Evolutionary conservation across 2,113 vertebrate species (phyloP), one percentile per base, ranked within the genome.

Genomic region (Illadopsis cleaveri): DNA sequence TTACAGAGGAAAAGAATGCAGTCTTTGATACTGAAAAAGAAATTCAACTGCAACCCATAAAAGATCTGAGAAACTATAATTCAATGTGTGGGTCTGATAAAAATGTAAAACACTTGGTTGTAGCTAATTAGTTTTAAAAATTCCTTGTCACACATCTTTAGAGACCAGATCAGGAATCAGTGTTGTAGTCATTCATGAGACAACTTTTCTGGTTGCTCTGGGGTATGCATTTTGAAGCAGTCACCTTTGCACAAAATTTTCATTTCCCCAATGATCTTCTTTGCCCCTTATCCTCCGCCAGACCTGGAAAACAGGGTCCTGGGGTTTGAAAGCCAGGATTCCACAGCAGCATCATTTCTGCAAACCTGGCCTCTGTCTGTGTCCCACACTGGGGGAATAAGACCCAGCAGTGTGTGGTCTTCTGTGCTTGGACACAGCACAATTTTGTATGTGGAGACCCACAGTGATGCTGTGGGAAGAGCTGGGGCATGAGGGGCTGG

Each of bases 401-500:
- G 31, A 23, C 23, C 23, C 1, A 1, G 17, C 37, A 76, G 48
- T 2, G 6, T 66, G 69, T 78, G 69, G 9, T n/a, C 27, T 81
- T 31, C 35, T 0, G 0, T 51, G 12, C 61, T 47, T 56, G 73
- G 35, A 44, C 1, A 11, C 4, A 0, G 1, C 57, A 45, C 22
- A 50, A 0, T 24, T 53, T 37, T 30, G 31, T 15, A 57, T 37
- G 15, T 23, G 48, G 54, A 85, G 45, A 54, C 40, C 30, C 27
- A 11, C 3, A 6, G 5, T 0, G 1, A 10, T 57, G 48, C 50
- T 64, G 21, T 35, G 60, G 50, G 44, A 86, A 73, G 33, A 42
- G 42, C 51, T 54, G 0, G 0, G 30, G 16, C 0, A 1, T 0
- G 1, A 42, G 27, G 25, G 31, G 15, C 40, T 2, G 6, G 18